Evolutionary conservation across 2,797 vertebrate genomes (phyloP).

Genomic region (Buphagus erythrorhynchus): DNA sequence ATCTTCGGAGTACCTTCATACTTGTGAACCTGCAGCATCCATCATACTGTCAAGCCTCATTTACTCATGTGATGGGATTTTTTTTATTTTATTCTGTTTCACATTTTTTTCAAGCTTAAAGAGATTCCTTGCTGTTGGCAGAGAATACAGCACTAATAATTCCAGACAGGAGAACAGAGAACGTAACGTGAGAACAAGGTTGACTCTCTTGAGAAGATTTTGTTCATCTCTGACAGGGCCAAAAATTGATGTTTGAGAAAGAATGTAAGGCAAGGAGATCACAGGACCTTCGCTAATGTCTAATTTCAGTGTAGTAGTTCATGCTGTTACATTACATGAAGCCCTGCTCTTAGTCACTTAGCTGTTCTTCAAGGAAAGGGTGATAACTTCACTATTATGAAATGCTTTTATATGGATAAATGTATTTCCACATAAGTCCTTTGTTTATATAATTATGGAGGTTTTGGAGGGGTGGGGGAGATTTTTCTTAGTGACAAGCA

Average conservation of each 20-base stretch:
- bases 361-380: neutral
- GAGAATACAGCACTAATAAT: neutral
- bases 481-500: neutral
- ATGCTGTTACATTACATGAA: neutral
- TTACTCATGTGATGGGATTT: conserved; percentile 17
- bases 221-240: neutral
- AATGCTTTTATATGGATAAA: neutral
- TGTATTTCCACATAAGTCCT: neutral
- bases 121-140: conserved; percentile 35
- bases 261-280: conserved; percentile 16
- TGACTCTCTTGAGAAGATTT: conserved; percentile 18
- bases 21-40: conserved; percentile 55
- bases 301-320: conserved; percentile 7
- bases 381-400: neutral
- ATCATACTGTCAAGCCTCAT: conserved; percentile 60
- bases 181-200: neutral
- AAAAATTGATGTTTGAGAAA: conserved; percentile 17
- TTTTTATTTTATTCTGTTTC: neutral
- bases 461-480: neutral
- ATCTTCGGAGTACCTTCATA: conserved; percentile 17
- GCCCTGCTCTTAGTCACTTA: neutral
- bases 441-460: conserved; percentile 1
- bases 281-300: neutral
- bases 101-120: conserved; percentile 7
- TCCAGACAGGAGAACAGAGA: neutral